Evolutionary conservation across 2,888 invertebrate genomes (phyloP), one percentile per base, ranked within the genome.

Genomic region (Agrotis clavis): DNA sequence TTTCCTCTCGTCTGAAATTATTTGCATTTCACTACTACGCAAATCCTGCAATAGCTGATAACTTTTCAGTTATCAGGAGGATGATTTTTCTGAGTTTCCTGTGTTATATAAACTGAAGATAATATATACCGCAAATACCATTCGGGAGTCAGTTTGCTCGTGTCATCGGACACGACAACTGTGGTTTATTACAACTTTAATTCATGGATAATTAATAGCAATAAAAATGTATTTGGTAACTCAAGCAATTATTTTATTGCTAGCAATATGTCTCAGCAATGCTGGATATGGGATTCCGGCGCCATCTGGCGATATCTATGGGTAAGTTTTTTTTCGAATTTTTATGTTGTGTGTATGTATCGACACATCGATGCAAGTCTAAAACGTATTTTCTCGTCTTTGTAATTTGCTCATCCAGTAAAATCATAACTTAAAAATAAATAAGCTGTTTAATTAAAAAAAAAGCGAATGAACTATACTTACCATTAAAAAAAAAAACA

Each of bases 101-200:
- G 91, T 89, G 91, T 90, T 89, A 90, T 88, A 83, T 89, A 90
- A 89, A 84, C 71, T 73, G 87, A 89, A 89, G 90, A 89, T 86
- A 90, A 79, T 88, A 87, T 83, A 85, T 84, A 85, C 76, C 61
- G 79, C 79, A 79, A 83, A 83, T 41, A 86, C 78, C 77, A 84
- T 86, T 89, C 83, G 76, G 82, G 79, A 88, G 82, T 92, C 93
- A 95, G 94, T 95, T 77, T 84, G 87, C 89, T 90, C 90, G 90
- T 84, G 91, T 88, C 88, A 81, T 80, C 86, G 86, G 85, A 84
- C 91, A 89, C 88, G 87, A 83, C 89, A 85, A 91, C 88, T 89
- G 88, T 63, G 57, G 64, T 50, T 65, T 74, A 67, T 41, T 80
- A 50, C 72, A 74, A 84, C 83, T 72, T 76, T 82, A 85, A 67